Evolutionary conservation across 2,113 vertebrate species (phyloP).

Genomic region (Todiramphus chloris): DNA sequence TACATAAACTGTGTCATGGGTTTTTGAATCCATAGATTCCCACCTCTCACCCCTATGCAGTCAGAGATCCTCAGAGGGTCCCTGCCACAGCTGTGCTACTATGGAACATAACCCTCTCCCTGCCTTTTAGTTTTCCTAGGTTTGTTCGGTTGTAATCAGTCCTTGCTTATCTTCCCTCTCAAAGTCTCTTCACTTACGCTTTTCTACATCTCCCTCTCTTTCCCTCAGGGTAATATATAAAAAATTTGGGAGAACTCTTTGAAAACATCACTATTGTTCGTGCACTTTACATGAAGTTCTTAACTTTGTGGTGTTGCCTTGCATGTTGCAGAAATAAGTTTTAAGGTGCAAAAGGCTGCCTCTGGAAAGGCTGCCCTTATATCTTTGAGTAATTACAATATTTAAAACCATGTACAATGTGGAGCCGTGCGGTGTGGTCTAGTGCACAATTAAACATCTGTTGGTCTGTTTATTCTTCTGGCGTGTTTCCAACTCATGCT

Average conservation of each 20-base stretch:
- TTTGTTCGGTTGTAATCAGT: neutral
- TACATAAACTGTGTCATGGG: neutral
- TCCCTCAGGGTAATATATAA: neutral
- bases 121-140: neutral
- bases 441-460: conserved; percentile 52
- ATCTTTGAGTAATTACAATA: conserved; percentile 28
- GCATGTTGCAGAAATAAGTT: neutral
- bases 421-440: neutral
- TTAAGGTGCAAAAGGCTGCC: neutral
- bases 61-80: neutral
- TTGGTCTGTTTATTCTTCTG: conserved; percentile 19
- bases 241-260: neutral
- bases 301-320: neutral
- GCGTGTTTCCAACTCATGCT: neutral
- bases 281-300: neutral
- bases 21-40: neutral
- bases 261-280: neutral
- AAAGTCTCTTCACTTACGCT: neutral
- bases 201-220: neutral
- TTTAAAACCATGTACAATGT: neutral
- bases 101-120: neutral
- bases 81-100: neutral
- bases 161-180: neutral
- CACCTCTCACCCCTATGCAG: accelerated
- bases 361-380: neutral